Evolutionary conservation across 2,113 vertebrate species (phyloP).

Genomic region (Emydocephalus ijimae): DNA sequence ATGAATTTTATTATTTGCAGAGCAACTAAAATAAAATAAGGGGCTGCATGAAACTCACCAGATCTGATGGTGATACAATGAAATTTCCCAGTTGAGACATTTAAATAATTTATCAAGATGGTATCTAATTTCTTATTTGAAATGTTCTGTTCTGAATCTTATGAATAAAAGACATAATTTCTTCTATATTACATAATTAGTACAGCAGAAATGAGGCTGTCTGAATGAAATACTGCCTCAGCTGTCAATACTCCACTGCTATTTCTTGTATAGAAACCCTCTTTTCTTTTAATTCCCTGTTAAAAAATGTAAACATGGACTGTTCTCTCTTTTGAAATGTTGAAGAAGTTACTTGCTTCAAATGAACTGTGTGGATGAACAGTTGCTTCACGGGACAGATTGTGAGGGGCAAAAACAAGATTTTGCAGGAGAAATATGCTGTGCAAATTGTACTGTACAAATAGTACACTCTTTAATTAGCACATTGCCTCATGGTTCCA

Average conservation of each 20-base stretch:
- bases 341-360: not conserved
- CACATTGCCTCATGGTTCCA: not conserved
- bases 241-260: not conserved
- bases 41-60: not conserved
- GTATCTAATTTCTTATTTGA: not conserved
- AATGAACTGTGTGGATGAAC: not conserved
- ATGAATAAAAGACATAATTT: not conserved
- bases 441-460: not conserved
- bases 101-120: not conserved
- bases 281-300: not conserved
- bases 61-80: not conserved
- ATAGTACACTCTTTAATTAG: not conserved
- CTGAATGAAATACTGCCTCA: not conserved
- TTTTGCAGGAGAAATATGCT: not conserved
- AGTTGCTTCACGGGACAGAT: not conserved
- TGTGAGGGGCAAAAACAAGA: not conserved
- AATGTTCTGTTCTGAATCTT: not conserved
- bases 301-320: not conserved
- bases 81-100: not conserved
- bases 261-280: not conserved
- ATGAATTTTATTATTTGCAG: not conserved
- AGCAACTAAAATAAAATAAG: not conserved
- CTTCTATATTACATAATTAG: not conserved
- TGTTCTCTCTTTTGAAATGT: not conserved
- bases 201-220: not conserved